Percentiles rank a stretch among this genome's conserved stretches.
These are phyloP conservation scores for Atta texana DNA, from an alignment of 1,140 invertebrate species.

Conservation along the genomic window DNA sequence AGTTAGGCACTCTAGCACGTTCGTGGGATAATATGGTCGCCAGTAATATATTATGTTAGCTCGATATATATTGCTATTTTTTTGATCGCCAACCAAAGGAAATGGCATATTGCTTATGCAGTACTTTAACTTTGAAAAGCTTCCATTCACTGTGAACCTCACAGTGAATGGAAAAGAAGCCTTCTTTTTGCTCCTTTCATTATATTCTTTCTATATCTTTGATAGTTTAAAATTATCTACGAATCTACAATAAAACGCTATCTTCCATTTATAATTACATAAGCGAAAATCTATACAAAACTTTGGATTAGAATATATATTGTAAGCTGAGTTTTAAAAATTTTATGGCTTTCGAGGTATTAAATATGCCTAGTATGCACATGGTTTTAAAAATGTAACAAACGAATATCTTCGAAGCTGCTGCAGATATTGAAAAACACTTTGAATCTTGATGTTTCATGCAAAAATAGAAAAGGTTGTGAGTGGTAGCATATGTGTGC, in stretches of 20 bases:
- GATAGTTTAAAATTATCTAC: background rate
- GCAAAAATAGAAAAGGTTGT: constrained; percentile 22
- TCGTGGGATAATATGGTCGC: constrained; percentile 21
- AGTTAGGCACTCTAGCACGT: constrained; percentile 39
- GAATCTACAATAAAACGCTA: background rate
- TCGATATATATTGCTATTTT: constrained; percentile 16
- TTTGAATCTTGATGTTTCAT: constrained; percentile 19
- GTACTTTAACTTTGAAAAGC: background rate
- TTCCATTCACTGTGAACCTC: background rate
- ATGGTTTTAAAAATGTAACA: background rate
- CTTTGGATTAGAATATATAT: background rate
- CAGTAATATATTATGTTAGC: constrained; percentile 32
- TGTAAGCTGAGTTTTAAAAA: background rate
- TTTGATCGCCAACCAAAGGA: background rate
- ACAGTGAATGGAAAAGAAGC: background rate
- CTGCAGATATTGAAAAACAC: constrained; percentile 33
- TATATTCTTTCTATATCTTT: constrained; percentile 4
- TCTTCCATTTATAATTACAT: background rate
- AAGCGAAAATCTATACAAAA: background rate
- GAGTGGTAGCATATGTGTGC: background rate
- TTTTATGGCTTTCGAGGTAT: background rate
- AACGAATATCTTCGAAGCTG: constrained; percentile 20
- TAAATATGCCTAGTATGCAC: too few relatives aligned
- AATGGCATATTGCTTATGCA: background rate
- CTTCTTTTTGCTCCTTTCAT: background rate